phyloP scores from a whole-genome alignment of 1,140 invertebrate genomes.

The Pogonus chalceus region DNA sequence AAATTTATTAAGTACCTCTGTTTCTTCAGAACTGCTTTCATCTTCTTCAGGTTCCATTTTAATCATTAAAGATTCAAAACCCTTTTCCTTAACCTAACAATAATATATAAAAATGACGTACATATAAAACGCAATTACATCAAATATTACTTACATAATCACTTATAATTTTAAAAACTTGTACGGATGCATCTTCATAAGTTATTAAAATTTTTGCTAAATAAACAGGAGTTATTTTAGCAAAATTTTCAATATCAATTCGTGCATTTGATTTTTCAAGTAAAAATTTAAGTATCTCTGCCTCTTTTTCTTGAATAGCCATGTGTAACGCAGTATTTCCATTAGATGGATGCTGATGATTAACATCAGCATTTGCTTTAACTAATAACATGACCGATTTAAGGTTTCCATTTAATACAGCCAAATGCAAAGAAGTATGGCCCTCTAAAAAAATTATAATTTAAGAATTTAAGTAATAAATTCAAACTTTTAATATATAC shows the following conservation, averaged over 20 bases:
- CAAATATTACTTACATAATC: background rate
- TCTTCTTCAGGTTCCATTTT: background rate
- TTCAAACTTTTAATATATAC: constrained; percentile 16
- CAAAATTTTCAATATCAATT: constrained; percentile 23
- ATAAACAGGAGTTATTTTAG: constrained; percentile 25
- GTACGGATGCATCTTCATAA: constrained; percentile 13
- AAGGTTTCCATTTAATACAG: constrained; percentile 39
- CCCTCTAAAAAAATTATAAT: constrained; percentile 30
- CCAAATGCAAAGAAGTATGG: constrained; percentile 41
- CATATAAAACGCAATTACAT: background rate
- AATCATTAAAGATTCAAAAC: background rate
- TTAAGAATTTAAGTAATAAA: background rate
- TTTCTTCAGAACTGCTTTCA: background rate
- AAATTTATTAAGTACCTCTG: background rate
- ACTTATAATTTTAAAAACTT: background rate
- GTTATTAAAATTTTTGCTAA: constrained; percentile 18
- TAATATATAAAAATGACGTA: background rate
- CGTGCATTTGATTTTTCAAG: constrained; percentile 31
- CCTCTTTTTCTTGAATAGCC: constrained; percentile 39
- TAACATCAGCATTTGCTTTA: constrained; percentile 38
- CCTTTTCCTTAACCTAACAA: background rate
- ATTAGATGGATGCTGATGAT: constrained; percentile 38
- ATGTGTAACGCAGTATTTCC: constrained; percentile 48
- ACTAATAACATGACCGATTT: constrained; percentile 38
- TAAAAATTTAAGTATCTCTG: constrained; percentile 41